phyloP scores from a whole-genome alignment of 2,888 invertebrate species.

The Phymatocera aterrima region DNA sequence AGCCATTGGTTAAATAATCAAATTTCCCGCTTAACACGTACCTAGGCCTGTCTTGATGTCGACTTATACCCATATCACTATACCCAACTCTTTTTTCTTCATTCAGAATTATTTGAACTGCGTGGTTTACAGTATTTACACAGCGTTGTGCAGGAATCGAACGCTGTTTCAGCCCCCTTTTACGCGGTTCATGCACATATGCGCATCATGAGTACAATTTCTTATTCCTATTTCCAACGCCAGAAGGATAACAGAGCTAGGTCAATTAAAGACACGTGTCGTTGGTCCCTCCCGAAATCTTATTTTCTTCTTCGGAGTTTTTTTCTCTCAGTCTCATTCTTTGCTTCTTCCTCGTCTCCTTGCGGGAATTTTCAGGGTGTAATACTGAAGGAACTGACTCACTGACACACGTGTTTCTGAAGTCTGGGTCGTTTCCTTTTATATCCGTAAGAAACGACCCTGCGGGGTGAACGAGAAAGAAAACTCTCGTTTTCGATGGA shows the following conservation, averaged over 20 bases:
- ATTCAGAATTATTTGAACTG: neutral
- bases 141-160: neutral
- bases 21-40: neutral
- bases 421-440: neutral
- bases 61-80: neutral
- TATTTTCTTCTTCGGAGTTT: neutral
- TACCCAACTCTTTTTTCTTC: neutral
- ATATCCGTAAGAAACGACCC: too few species aligned
- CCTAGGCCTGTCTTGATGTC: neutral
- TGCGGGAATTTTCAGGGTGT: neutral
- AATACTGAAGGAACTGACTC: neutral
- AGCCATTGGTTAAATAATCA: constrained; percentile 57
- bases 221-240: constrained; percentile 1
- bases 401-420: neutral
- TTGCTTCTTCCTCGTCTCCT: neutral
- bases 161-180: neutral
- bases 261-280: constrained; percentile 24
- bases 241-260: neutral
- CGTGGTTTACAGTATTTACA: neutral
- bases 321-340: too few species aligned
- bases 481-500: too few species aligned
- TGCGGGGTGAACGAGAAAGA: too few species aligned
- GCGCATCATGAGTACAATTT: neutral
- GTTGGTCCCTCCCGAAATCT: neutral
- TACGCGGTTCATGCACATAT: neutral